Conservation (phyloP, 2,797 vertebrate species). For the Xiphorhynchus erythropygius region DNA sequence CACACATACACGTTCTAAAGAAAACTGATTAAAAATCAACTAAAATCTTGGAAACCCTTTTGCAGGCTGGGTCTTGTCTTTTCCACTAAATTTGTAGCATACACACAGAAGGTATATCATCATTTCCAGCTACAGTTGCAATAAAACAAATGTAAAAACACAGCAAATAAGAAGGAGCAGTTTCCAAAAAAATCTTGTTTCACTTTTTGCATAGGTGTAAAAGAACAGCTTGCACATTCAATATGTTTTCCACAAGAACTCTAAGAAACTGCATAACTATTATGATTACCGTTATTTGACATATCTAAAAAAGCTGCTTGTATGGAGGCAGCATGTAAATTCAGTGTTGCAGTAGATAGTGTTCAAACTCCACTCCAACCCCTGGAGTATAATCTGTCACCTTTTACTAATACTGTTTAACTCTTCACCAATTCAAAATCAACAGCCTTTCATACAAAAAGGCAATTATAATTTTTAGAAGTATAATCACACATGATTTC, state of each 20-base stretch:
- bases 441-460: neutral
- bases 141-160: neutral
- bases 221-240: neutral
- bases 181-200: neutral
- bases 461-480: neutral
- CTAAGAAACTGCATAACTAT: neutral
- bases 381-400: neutral
- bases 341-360: neutral
- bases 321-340: neutral
- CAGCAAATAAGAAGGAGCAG: neutral
- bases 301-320: neutral
- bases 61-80: neutral
- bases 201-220: neutral
- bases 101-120: neutral
- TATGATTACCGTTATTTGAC: neutral
- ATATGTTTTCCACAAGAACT: neutral
- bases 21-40: neutral
- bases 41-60: neutral
- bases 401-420: neutral
- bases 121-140: neutral
- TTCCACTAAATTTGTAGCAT: neutral
- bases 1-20: accelerated
- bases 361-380: neutral
- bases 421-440: neutral
- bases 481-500: neutral